Evolutionary conservation across 2,113 vertebrate species (phyloP), one percentile per base, ranked within the genome.

Genomic region (Polypterus bichir): DNA sequence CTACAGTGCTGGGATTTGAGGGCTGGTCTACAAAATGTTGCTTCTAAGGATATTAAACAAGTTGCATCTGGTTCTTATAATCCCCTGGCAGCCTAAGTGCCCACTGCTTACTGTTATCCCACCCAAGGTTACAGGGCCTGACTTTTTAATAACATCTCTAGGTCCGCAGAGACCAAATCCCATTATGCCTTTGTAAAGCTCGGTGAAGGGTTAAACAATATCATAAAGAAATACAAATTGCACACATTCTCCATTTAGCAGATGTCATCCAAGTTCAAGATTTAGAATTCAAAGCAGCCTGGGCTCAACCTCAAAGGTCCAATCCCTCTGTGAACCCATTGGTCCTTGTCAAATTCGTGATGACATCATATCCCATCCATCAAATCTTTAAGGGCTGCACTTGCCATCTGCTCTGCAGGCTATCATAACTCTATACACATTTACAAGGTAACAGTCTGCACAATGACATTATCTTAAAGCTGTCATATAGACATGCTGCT

Each of bases 311-410:
- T 79, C 81, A 73, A 81, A 85, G 88, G 86, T 85, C 75, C 78
- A 81, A 80, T 89, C 86, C 82, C 86, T 90, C 81, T 88, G 86
- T 89, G 88, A 82, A 85, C 69, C 83, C 73, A 75, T 65, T 59
- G 69, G 61, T 49, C 63, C 69, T 83, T 87, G 87, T 87, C 85
- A 88, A 88, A 85, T 87, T 76, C 78, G 69, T 87, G 88, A 93
- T 97, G 92, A 96, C 91, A 97, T 97, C 94, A 97, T 91, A 86
- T 85, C 83, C 83, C 87, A 94, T 93, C 89, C 83, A 93, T 97
- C 89, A 92, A 70, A 74, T 75, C 77, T 82, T 80, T 79, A 84
- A 84, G 84, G 76, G 88, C 79, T 82, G 75, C 81, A 85, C 78
- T 81, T 82, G 84, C 91, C 93, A 95, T 96, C 92, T 97, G 93